These are phyloP conservation scores for Tiliacea citrago DNA, from an alignment of 2,888 invertebrate species.

Conservation along the genomic window DNA sequence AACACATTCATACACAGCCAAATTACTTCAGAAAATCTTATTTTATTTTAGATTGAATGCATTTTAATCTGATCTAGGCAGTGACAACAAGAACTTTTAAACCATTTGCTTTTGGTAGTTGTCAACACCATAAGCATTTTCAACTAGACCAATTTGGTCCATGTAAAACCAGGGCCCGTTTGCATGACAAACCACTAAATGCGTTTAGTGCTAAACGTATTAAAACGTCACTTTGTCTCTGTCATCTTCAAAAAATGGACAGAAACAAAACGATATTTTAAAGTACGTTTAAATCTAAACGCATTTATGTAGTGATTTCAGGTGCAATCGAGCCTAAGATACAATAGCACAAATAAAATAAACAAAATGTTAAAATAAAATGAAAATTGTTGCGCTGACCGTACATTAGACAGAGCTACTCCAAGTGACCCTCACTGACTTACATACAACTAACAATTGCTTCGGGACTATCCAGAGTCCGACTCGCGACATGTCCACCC, in stretches of 20 bases:
- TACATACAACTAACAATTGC: slow-evolving; percentile 67
- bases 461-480: slow-evolving; percentile 61
- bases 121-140: neutral
- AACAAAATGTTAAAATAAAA: neutral
- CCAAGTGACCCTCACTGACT: slow-evolving; percentile 66
- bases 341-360: neutral
- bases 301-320: neutral
- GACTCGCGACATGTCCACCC: slow-evolving; percentile 61
- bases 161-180: neutral
- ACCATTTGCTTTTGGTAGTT: neutral
- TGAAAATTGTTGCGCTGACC: slow-evolving; percentile 65
- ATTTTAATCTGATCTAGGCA: neutral
- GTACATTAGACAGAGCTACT: slow-evolving; percentile 71
- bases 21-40: neutral
- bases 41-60: neutral
- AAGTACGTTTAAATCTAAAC: neutral
- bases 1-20: neutral
- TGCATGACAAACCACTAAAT: neutral
- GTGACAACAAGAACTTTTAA: neutral
- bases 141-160: neutral
- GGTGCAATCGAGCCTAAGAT: neutral
- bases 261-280: neutral
- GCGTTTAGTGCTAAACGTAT: neutral
- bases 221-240: neutral
- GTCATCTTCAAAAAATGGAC: neutral